phyloP scores from a whole-genome alignment of 2,113 vertebrate species.

The Phrynosoma platyrhinos region DNA sequence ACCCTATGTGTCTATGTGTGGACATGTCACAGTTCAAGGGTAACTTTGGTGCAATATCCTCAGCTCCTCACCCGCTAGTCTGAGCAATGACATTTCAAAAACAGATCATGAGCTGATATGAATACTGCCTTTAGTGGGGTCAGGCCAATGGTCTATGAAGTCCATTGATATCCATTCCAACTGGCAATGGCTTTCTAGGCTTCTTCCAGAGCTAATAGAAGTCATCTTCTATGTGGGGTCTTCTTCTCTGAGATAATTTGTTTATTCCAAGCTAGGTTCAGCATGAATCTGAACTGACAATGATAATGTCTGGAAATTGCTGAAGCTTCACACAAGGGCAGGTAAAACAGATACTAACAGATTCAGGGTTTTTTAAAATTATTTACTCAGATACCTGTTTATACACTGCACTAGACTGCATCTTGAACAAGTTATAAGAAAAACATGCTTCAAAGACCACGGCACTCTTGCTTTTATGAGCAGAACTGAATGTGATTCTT shows the following conservation, averaged over 20 bases:
- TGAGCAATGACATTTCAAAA: not conserved
- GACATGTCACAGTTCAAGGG: not conserved
- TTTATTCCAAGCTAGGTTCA: not conserved
- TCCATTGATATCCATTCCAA: not conserved
- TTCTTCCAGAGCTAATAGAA: not conserved
- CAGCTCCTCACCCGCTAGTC: not conserved
- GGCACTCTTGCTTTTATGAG: not conserved
- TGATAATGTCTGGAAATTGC: not conserved
- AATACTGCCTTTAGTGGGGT: not conserved
- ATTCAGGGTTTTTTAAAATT: not conserved
- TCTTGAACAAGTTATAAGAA: not conserved
- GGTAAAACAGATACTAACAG: not conserved
- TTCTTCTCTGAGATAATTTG: not conserved
- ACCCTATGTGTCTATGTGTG: not conserved
- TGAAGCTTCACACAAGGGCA: not conserved
- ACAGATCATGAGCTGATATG: not conserved
- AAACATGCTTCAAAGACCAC: not conserved
- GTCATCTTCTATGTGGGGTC: not conserved
- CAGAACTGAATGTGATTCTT: not conserved
- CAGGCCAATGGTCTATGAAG: not conserved
- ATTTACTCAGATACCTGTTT: conserved; percentile 11
- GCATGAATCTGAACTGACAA: not conserved
- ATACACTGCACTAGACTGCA: not conserved
- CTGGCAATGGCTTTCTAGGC: not conserved
- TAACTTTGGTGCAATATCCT: not conserved